Conservation (phyloP, 2,888 invertebrate genomes). For the Scaptomyza caliginosa region DNA sequence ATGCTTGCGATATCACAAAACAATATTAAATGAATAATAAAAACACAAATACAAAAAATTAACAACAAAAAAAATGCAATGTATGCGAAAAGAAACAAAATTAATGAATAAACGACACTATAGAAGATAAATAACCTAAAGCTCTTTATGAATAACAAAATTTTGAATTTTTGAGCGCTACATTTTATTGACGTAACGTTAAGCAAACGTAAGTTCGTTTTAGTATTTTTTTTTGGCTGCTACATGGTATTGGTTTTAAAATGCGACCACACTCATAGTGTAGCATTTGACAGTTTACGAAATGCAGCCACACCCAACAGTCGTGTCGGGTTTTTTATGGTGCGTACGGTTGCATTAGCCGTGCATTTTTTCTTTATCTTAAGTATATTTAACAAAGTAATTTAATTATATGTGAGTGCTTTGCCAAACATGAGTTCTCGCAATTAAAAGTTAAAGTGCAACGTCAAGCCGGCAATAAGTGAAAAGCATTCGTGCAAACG, state of each 20-base stretch:
- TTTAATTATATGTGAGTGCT: slow-evolving; percentile 25
- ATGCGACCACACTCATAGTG: slow-evolving; percentile 7
- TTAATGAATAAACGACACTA: slow-evolving; percentile 47
- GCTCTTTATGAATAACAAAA: too few relatives aligned
- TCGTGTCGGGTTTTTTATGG: slow-evolving; percentile 48
- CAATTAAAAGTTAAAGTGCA: neutral
- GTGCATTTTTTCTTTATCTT: slow-evolving; percentile 41
- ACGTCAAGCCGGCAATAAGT: neutral
- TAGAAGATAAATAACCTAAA: too few relatives aligned
- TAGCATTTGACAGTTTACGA: slow-evolving; percentile 16
- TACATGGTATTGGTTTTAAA: too few relatives aligned
- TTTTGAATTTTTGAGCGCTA: slow-evolving; percentile 18
- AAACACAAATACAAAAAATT: slow-evolving; percentile 35
- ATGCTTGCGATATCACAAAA: slow-evolving; percentile 55
- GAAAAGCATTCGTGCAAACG: neutral
- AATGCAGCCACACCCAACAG: slow-evolving; percentile 37
- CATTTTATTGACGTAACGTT: neutral
- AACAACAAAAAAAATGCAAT: slow-evolving; percentile 21
- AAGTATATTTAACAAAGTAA: slow-evolving; percentile 34
- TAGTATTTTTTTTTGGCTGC: neutral
- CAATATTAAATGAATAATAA: too few relatives aligned
- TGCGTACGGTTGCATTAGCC: slow-evolving; percentile 39
- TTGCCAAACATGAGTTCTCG: slow-evolving; percentile 2
- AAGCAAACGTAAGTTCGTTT: neutral
- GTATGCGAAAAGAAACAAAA: slow-evolving; percentile 40